These are phyloP conservation scores for Amphipoea oculea DNA, from an alignment of 2,888 invertebrate genomes.

Conservation along the genomic window DNA sequence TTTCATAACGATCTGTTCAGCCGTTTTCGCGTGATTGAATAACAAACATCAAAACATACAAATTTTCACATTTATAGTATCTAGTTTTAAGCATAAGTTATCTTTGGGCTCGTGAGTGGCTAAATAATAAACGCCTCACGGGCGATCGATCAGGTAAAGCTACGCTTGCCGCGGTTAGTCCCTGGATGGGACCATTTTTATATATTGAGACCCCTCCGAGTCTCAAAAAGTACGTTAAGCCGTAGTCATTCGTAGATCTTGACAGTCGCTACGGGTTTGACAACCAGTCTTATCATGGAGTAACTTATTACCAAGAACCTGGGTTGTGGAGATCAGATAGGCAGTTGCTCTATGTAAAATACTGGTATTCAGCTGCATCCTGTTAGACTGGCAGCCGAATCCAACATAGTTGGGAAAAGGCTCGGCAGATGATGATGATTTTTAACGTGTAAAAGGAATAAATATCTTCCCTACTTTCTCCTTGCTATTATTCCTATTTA, in stretches of 20 bases:
- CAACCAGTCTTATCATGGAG: background rate
- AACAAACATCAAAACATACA: background rate
- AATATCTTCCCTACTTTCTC: no score
- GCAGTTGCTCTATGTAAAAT: background rate
- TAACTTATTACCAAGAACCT: background rate
- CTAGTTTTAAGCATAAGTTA: background rate
- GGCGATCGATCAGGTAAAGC: background rate
- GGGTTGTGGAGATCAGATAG: background rate
- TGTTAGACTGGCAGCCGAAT: no score
- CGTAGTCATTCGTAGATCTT: background rate
- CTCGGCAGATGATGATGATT: background rate
- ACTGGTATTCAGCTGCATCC: background rate
- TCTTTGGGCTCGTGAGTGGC: background rate
- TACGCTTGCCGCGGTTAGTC: background rate
- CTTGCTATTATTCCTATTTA: no score
- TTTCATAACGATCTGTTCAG: background rate
- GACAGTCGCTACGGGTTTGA: background rate
- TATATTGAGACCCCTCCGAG: background rate
- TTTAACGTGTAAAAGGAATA: no score
- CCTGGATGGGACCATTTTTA: background rate
- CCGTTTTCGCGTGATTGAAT: background rate
- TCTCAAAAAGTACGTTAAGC: background rate
- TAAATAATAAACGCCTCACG: background rate
- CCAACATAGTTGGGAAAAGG: background rate
- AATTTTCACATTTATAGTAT: background rate